A percentile compares a stretch with the other conserved stretches of the same genome.
phyloP scores from a whole-genome alignment of 2,888 invertebrate species.

The Erpobdella octoculata region DNA sequence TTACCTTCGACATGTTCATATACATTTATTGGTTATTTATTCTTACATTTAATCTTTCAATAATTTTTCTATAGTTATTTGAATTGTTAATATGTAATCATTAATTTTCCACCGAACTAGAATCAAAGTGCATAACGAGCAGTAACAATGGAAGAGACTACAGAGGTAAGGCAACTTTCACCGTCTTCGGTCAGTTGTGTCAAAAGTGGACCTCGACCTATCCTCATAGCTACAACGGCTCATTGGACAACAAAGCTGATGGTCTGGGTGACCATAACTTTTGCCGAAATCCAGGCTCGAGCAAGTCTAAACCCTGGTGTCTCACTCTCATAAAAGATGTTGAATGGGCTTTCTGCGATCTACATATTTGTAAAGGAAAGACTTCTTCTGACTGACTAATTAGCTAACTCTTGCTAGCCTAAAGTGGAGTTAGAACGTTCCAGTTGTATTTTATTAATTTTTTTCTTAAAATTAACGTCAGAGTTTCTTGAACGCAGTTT shows the following conservation, averaged over 20 bases:
- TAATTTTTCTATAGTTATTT: too few relatives aligned
- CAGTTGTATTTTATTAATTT: too few relatives aligned
- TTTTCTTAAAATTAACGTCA: too few relatives aligned
- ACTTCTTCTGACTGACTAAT: too few relatives aligned
- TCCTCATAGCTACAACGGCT: conserved; percentile 43
- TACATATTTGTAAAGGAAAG: conserved; percentile 42
- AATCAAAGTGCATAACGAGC: background rate
- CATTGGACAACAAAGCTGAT: conserved; percentile 28
- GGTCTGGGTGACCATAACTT: conserved; percentile 53
- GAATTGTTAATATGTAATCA: too few relatives aligned
- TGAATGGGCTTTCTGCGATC: conserved; percentile 47
- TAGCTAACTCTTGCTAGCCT: too few relatives aligned
- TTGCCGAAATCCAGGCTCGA: conserved; percentile 56
- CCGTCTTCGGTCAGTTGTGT: conserved; percentile 43
- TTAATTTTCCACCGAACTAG: too few relatives aligned
- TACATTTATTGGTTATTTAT: too few relatives aligned
- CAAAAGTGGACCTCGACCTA: conserved; percentile 46
- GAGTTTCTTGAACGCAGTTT: too few relatives aligned
- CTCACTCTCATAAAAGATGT: conserved; percentile 45
- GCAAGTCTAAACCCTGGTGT: conserved; percentile 57
- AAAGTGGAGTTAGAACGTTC: too few relatives aligned
- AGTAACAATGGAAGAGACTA: conserved; percentile 45
- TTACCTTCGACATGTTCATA: too few relatives aligned
- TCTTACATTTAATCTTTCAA: too few relatives aligned
- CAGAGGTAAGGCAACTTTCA: conserved; percentile 53